Base-by-base conservation (phyloP, 2,888 invertebrate genomes). In the Sialis fuliginosa region DNA sequence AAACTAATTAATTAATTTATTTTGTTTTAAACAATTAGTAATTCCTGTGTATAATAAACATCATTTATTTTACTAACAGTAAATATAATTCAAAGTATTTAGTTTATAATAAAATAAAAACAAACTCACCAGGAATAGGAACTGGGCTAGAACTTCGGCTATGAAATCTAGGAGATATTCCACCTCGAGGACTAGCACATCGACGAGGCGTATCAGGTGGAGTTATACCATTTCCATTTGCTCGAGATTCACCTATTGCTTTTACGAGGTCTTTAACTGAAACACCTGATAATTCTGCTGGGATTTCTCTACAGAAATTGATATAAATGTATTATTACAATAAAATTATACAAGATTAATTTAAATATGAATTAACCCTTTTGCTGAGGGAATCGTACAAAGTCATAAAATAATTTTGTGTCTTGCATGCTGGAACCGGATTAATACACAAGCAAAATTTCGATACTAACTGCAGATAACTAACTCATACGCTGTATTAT, bases 221-320 rank as follows among this genome's bases (percentile, higher is more conserved):
- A 1, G 81, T 82, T 1, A 75, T 72, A 33, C 79, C 79, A 61
- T 85, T 86, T 2, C 84, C 86, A 65, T 86, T 87, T n/a, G 79
- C 78, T 43, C 80, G 69, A 49, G 77, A 76, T 60, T 83, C 83
- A 1, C 81, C 81, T 59, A 84, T 76, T 1, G 76, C 79, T 56
- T 81, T 78, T 4, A 83, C 81, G 46, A 83, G 62, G 52, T 83
- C 83, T 51, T 81, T 77, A 9, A 83, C 82, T 0, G 81, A 80
- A 2, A 78, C 74, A 1, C 77, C 77, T 12, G 71, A 70, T 48
- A 76, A 65, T 56, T 77, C 77, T 1, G 68, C 64, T 2, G 72
- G 60, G 58, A 67, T 63, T 53, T 70, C 71, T 47, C 66, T 68
- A 52, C 42, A 50, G 48, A 48, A 42, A n/a, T 47, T 22, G 22